These are phyloP conservation scores for Gallirallus australis DNA, from an alignment of 2,797 vertebrate genomes.

Conservation along the genomic window DNA sequence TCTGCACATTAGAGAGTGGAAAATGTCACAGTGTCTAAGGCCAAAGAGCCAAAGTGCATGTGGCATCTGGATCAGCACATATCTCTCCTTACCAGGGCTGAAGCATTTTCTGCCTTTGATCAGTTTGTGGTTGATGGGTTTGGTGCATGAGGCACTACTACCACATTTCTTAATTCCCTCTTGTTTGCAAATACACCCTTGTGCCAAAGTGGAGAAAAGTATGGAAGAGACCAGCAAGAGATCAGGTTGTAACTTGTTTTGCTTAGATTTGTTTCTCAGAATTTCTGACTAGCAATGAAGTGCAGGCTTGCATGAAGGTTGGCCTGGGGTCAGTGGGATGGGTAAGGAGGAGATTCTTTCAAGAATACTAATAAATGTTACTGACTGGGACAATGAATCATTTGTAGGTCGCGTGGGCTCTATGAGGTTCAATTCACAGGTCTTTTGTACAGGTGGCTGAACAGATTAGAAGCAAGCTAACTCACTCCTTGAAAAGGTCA, in stretches of 20 bases:
- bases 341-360: conserved; percentile 39
- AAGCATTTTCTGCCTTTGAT: background rate
- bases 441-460: conserved; percentile 48
- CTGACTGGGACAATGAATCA: conserved; percentile 55
- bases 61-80: background rate
- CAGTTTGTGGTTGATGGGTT: background rate
- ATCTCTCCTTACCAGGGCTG: background rate
- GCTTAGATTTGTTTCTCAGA: conserved; percentile 23
- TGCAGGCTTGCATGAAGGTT: conserved; percentile 58
- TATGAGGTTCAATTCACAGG: background rate
- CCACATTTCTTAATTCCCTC: background rate
- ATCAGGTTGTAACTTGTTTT: conserved; percentile 32
- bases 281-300: conserved; percentile 57
- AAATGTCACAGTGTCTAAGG: background rate
- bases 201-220: background rate
- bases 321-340: conserved; percentile 52
- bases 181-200: background rate
- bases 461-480: conserved; percentile 30
- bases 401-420: background rate
- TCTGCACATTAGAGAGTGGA: background rate
- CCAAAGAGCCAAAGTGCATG: background rate
- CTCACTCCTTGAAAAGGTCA: background rate
- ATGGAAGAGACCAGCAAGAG: background rate
- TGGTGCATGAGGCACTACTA: background rate
- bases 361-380: conserved; percentile 43